A percentile compares a stretch with the other conserved stretches of the same genome.
These are phyloP conservation scores for Ferrisia virgata DNA, from an alignment of 2,888 invertebrate genomes.

Conservation along the genomic window DNA sequence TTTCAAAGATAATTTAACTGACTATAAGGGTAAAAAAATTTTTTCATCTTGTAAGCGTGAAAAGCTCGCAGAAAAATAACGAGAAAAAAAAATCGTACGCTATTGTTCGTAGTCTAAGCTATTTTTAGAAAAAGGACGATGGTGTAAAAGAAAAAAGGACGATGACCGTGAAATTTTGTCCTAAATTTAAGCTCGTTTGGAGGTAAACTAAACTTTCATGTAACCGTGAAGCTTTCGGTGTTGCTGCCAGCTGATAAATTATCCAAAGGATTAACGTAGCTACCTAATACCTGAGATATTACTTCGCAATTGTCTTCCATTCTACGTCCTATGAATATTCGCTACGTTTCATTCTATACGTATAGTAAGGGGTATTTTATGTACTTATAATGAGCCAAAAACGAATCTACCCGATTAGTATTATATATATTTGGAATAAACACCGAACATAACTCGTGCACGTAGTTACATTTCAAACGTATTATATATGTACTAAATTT, in stretches of 20 bases:
- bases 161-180: not conserved
- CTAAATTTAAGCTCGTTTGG: not conserved
- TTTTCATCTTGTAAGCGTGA: not conserved
- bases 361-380: too few relatives aligned
- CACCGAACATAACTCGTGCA: not conserved
- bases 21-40: not conserved
- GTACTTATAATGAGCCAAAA: not conserved
- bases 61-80: not conserved
- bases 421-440: too few relatives aligned
- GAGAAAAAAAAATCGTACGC: not conserved
- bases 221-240: not conserved
- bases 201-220: not conserved
- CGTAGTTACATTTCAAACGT: too few relatives aligned
- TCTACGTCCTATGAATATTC: not conserved
- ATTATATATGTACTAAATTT: too few relatives aligned
- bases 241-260: not conserved
- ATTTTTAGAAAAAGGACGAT: not conserved
- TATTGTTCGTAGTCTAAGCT: not conserved
- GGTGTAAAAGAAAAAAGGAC: not conserved
- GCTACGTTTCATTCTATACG: not conserved
- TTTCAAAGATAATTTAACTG: not conserved
- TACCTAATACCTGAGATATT: slow-evolving; percentile 13
- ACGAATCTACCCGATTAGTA: not conserved
- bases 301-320: not conserved
- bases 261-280: not conserved